Evolutionary conservation across 1,140 invertebrate genomes (phyloP).

Genomic region (Paraescarpia echinospica): DNA sequence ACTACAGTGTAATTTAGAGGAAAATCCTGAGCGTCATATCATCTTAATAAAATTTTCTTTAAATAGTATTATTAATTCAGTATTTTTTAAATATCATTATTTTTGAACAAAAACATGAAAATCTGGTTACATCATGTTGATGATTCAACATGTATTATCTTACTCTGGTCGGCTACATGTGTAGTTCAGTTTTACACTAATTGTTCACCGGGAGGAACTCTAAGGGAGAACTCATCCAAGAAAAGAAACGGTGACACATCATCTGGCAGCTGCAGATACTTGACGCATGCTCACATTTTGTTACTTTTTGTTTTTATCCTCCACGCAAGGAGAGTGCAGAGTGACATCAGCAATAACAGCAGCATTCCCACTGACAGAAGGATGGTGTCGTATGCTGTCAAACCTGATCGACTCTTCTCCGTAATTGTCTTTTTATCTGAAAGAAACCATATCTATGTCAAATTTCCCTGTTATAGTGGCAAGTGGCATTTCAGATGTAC

Average conservation of each 20-base stretch:
- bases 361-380: background rate
- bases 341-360: background rate
- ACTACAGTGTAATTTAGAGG: background rate
- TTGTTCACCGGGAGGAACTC: background rate
- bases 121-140: background rate
- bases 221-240: background rate
- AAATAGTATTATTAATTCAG: background rate
- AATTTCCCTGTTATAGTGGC: background rate
- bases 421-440: background rate
- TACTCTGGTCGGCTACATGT: too few relatives aligned
- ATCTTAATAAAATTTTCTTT: too few relatives aligned
- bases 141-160: background rate
- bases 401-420: background rate
- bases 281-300: background rate
- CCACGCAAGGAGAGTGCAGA: background rate
- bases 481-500: background rate
- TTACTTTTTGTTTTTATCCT: background rate
- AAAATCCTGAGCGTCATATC: background rate
- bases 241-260: background rate
- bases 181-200: background rate
- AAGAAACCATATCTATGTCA: background rate
- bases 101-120: too few relatives aligned
- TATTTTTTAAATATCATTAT: background rate
- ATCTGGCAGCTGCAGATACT: background rate
- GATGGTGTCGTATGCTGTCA: background rate